phyloP scores from a whole-genome alignment of 1,140 invertebrate genomes.

The Sminthurides bifidus region DNA sequence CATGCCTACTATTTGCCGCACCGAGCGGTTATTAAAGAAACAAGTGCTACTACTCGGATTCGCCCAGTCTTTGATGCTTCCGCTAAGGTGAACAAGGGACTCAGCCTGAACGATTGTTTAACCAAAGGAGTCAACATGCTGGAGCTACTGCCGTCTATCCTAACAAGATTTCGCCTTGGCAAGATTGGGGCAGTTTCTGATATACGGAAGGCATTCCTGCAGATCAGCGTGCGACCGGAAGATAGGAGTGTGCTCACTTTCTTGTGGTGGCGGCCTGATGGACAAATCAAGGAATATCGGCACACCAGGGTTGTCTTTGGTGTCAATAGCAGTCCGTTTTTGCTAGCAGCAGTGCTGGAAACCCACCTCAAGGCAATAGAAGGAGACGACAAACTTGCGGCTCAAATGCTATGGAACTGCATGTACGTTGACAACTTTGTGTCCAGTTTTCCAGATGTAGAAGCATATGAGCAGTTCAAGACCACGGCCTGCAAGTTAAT shows the following conservation, averaged over 20 bases:
- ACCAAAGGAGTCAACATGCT: conserved; percentile 37
- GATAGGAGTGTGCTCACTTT: conserved; percentile 26
- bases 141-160: conserved; percentile 35
- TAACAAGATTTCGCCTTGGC: conserved; percentile 36
- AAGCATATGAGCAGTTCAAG: conserved; percentile 28
- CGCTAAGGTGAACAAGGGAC: conserved; percentile 25
- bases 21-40: conserved; percentile 13
- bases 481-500: conserved; percentile 22
- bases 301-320: conserved; percentile 32
- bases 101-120: conserved; percentile 36
- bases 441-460: conserved; percentile 20
- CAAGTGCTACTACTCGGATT: conserved; percentile 15
- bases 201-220: conserved; percentile 38
- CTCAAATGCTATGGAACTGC: conserved; percentile 18
- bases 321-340: conserved; percentile 35
- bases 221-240: conserved; percentile 32
- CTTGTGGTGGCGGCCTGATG: background rate
- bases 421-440: conserved; percentile 34
- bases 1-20: conserved; percentile 27
- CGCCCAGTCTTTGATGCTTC: conserved; percentile 26
- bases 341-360: conserved; percentile 32
- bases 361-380: background rate
- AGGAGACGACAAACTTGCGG: background rate
- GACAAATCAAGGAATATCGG: conserved; percentile 1
- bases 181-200: conserved; percentile 36